Percentiles rank a stretch among this genome's conserved stretches.
Conservation (phyloP, 2,888 invertebrate genomes). For the Mythimna pallens region DNA sequence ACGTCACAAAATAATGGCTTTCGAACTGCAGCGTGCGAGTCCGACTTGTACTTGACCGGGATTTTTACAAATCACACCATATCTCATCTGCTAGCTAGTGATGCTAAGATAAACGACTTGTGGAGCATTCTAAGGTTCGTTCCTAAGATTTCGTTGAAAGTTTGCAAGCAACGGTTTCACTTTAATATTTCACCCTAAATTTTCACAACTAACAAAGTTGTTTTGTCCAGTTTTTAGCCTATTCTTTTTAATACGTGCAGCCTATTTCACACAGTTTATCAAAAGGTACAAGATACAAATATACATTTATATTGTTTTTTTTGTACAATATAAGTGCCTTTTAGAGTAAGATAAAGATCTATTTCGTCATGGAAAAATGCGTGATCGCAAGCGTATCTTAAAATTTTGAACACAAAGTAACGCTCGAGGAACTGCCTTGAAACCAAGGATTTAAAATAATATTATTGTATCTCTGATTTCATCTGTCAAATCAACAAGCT, state of each 20-base stretch:
- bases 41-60: too few relatives aligned
- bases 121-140: background rate
- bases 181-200: background rate
- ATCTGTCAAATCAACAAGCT: slow-evolving; percentile 3
- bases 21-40: background rate
- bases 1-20: background rate
- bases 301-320: slow-evolving; percentile 7
- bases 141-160: background rate
- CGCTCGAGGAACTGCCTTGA: slow-evolving; percentile 51
- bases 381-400: slow-evolving; percentile 25
- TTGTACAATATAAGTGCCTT: slow-evolving; percentile 8
- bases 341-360: slow-evolving; percentile 41
- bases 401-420: slow-evolving; percentile 32
- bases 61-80: background rate
- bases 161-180: too few relatives aligned
- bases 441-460: slow-evolving; percentile 41
- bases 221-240: background rate
- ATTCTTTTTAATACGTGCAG: background rate
- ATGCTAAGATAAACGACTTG: background rate
- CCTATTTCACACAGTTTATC: background rate
- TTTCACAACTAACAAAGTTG: background rate
- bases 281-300: background rate
- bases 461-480: slow-evolving; percentile 14
- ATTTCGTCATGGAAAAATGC: slow-evolving; percentile 47
- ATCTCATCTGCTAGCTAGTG: background rate